Evolutionary conservation across 2,888 invertebrate species (phyloP).

Genomic region (Pasiphila rectangulata): DNA sequence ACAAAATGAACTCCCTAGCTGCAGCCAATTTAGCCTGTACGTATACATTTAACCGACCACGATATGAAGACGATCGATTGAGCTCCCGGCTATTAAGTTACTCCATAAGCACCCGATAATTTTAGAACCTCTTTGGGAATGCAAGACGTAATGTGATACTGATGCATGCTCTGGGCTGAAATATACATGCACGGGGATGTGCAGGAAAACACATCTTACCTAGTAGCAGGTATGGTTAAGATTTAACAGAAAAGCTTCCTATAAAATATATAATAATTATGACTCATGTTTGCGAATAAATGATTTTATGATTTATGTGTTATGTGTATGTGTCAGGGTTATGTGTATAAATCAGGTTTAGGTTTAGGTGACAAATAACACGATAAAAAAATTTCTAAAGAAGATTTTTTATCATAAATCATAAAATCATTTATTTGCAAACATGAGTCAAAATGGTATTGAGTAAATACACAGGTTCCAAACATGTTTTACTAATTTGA

Average conservation of each 20-base stretch:
- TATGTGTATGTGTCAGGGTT: too few species aligned
- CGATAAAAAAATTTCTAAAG: not conserved
- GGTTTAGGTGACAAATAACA: not conserved
- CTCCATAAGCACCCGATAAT: conserved; percentile 58
- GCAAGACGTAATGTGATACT: conserved; percentile 21
- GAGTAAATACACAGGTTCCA: too few species aligned
- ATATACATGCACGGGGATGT: not conserved
- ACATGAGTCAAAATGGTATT: too few species aligned
- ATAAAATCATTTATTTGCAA: too few species aligned
- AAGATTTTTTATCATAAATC: too few species aligned
- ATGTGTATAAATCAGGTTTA: too few species aligned
- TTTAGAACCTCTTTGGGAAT: conserved; percentile 50
- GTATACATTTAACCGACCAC: conserved; percentile 20
- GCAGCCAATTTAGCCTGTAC: conserved; percentile 16
- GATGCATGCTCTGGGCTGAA: conserved; percentile 5
- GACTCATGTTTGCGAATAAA: too few species aligned
- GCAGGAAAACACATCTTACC: not conserved
- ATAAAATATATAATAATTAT: too few species aligned
- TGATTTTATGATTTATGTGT: too few species aligned
- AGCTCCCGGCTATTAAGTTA: conserved; percentile 58
- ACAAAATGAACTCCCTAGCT: not conserved
- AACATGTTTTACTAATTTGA: too few species aligned
- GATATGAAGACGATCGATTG: conserved; percentile 42
- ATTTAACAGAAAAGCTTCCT: too few species aligned
- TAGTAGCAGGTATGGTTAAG: too few species aligned